Evolutionary conservation across 2,113 vertebrate genomes (phyloP), one percentile per base, ranked within the genome.

Genomic region (Plecturocebus donacophilus): DNA sequence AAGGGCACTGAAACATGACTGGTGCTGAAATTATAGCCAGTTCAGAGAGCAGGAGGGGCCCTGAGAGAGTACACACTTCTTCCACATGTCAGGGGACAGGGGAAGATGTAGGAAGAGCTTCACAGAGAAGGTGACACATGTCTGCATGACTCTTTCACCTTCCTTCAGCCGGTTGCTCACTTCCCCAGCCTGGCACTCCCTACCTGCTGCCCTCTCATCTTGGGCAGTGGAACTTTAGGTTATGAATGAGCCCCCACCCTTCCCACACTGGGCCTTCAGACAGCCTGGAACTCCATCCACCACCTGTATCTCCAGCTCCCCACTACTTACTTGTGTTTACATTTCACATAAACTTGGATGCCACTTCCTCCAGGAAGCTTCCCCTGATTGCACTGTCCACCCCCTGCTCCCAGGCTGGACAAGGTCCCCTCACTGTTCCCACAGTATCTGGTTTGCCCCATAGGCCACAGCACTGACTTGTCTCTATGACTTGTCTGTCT

Each of bases 361-460:
- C 17, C 56, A 38, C 86, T 73, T 96, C 64, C 61, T 92, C 45
- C 56, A 52, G 83, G 94, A 95, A 97, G 79, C 73, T 16, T 49
- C 56, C 83, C 30, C 4, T 79, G 90, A 91, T 20, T 47, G 3
- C 21, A 45, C 16, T 80, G 52, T 12, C 56, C 30, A 58, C 35
- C 11, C 3, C 6, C 47, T 54, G 1, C 19, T 7, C 19, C 20
- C 35, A 75, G 38, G 58, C 32, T 54, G 52, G 10, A 25, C 8
- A n/a, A 42, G 27, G 87, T 71, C 13, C 61, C 9, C 82, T 93
- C n/a, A 10, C 64, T n/a, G 47, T 3, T 85, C 32, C 38, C 27
- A 81, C 11, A n/a, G 19, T 9, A 30, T 27, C 19, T 20, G 42
- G 8, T 30, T 68, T 79, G 8, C 21, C 42, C 45, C 35, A 25